phyloP scores from a whole-genome alignment of 64 coral and sea anemone genomes.

The Astreopora myriophthalma region DNA sequence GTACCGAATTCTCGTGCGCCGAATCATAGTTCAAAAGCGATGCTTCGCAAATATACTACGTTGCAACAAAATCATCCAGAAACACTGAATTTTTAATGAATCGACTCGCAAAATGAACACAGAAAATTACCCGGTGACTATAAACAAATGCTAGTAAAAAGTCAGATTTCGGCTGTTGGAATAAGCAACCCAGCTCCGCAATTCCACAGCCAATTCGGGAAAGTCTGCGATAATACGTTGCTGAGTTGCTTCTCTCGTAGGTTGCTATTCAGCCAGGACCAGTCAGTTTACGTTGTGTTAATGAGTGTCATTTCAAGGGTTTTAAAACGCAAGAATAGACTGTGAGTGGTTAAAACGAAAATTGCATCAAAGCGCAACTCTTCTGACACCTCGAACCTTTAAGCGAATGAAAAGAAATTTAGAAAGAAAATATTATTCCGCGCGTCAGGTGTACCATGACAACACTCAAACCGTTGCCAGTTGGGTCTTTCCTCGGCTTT shows the following conservation, averaged over 20 bases:
- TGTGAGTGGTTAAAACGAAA: slow-evolving; percentile 19
- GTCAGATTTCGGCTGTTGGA: background rate
- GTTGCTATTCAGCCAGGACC: too few species aligned
- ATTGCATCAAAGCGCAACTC: background rate
- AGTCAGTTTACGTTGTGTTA: background rate
- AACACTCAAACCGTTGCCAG: background rate
- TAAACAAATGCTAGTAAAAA: slow-evolving; percentile 6
- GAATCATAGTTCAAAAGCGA: background rate
- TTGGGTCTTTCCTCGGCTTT: background rate
- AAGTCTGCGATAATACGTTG: background rate
- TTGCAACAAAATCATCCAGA: background rate
- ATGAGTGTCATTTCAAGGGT: slow-evolving; percentile 1
- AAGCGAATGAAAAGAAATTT: background rate
- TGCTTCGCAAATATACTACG: background rate
- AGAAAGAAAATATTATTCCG: background rate
- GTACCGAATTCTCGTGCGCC: background rate
- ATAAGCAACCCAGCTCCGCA: background rate
- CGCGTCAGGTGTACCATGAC: background rate
- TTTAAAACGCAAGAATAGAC: background rate
- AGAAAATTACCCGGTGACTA: background rate
- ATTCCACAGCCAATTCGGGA: background rate
- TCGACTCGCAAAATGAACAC: slow-evolving; percentile 12
- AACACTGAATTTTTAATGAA: slow-evolving; percentile 43
- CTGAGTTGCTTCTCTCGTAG: too few species aligned
- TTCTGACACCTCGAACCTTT: background rate